Conservation (phyloP, 2,113 vertebrate genomes). For the Pelmatolapia mariae region DNA sequence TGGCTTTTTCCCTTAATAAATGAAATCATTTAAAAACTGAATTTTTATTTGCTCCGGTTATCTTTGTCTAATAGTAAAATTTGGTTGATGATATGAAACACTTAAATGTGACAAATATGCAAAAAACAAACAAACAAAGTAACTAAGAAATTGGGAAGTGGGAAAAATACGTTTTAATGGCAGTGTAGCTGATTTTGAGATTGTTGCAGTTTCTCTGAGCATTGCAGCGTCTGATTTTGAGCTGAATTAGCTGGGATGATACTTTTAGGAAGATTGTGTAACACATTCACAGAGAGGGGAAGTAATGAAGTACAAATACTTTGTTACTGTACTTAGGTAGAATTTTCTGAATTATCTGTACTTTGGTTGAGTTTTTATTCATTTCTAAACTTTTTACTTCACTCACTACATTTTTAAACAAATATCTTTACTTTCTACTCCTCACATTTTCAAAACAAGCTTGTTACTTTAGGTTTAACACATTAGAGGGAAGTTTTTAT, state of each 20-base stretch:
- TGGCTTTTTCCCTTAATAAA: background rate
- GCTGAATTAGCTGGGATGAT: background rate
- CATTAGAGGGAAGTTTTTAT: accelerated
- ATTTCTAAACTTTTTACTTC: background rate
- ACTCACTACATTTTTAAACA: background rate
- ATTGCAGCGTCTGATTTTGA: background rate
- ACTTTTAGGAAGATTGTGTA: background rate
- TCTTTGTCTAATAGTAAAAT: background rate
- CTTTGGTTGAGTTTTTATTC: background rate
- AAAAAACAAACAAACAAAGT: background rate
- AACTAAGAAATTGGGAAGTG: background rate
- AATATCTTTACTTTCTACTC: background rate
- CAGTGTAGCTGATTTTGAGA: background rate
- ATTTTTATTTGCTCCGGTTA: background rate
- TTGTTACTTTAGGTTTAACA: accelerated
- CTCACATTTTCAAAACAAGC: background rate
- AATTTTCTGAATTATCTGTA: background rate
- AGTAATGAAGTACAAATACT: background rate
- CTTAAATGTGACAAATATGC: background rate
- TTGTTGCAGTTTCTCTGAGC: background rate
- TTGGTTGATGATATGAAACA: background rate
- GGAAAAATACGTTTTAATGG: accelerated
- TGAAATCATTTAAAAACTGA: background rate
- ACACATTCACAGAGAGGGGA: background rate
- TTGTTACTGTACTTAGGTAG: background rate